phyloP scores from a whole-genome alignment of 2,797 vertebrate genomes.

The Melanotaenia parkinsoni region DNA sequence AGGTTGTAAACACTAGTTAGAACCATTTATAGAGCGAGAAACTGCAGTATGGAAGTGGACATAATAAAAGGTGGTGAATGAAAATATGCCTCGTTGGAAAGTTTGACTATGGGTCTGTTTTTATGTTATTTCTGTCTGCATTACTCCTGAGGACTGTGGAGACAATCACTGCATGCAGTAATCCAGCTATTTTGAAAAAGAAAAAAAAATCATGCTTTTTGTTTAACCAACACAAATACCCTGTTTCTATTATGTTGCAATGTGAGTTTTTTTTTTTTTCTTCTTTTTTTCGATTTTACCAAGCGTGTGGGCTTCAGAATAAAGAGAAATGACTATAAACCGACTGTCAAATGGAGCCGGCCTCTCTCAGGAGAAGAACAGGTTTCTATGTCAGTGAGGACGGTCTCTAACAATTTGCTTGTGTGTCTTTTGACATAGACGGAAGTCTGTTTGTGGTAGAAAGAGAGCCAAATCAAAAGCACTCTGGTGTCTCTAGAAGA shows the following conservation, averaged over 20 bases:
- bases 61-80: slow-evolving; percentile 62
- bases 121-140: slow-evolving; percentile 31
- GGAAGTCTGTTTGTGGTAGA: slow-evolving; percentile 54
- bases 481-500: slow-evolving; percentile 4
- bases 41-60: slow-evolving; percentile 51
- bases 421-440: slow-evolving; percentile 29
- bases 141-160: slow-evolving; percentile 31
- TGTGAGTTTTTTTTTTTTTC: background rate
- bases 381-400: slow-evolving; percentile 20
- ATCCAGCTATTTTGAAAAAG: slow-evolving; percentile 14
- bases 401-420: slow-evolving; percentile 9
- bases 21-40: slow-evolving; percentile 70
- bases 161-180: slow-evolving; percentile 14
- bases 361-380: background rate
- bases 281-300: slow-evolving; percentile 9
- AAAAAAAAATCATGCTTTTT: slow-evolving; percentile 5
- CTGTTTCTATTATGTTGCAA: slow-evolving; percentile 21
- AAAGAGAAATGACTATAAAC: slow-evolving; percentile 2
- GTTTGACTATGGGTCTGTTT: slow-evolving; percentile 40
- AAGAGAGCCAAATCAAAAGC: slow-evolving; percentile 43
- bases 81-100: slow-evolving; percentile 38
- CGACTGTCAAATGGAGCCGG: slow-evolving; percentile 33
- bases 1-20: slow-evolving; percentile 71
- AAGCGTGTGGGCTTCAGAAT: background rate
- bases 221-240: slow-evolving; percentile 11